Percentiles rank a stretch among this genome's conserved stretches.
These are phyloP conservation scores for Echinarachnius parma DNA, from an alignment of 53 echinoderm and acorn worm genomes.

Conservation along the genomic window DNA sequence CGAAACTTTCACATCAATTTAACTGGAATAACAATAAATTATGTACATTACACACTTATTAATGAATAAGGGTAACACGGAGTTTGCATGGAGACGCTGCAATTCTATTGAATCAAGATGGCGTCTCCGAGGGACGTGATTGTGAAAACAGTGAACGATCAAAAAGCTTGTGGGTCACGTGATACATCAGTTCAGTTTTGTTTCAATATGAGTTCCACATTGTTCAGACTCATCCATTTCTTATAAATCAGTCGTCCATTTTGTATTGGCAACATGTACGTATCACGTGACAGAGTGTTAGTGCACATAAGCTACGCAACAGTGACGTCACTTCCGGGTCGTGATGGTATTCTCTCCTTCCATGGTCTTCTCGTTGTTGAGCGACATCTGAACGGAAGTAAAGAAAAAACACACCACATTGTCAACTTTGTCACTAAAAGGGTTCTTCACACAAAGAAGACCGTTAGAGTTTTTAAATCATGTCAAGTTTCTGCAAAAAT, in stretches of 20 bases:
- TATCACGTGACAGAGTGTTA: conserved; percentile 40
- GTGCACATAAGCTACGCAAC: conserved; percentile 39
- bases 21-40: too few relatives aligned
- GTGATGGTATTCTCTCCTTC: conserved; percentile 9
- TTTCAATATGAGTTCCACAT: conserved; percentile 21
- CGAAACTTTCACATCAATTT: too few relatives aligned
- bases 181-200: conserved; percentile 21
- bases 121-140: conserved; percentile 36
- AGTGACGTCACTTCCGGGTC: conserved; percentile 7
- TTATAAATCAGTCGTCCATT: conserved; percentile 27
- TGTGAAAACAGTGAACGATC: conserved; percentile 29
- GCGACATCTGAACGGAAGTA: conserved; percentile 1
- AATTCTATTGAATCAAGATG: too few relatives aligned
- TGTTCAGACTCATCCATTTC: conserved; percentile 27
- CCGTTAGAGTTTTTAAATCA: too few relatives aligned
- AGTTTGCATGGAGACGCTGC: too few relatives aligned
- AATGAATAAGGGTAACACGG: too few relatives aligned
- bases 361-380: conserved; percentile 3
- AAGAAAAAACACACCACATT: conserved; percentile 22
- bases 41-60: too few relatives aligned
- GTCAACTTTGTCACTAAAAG: conserved; percentile 15
- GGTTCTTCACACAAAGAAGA: conserved; percentile 34
- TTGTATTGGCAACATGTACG: conserved; percentile 20
- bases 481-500: too few relatives aligned
- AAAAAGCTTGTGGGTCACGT: conserved; percentile 28